Base-by-base conservation (phyloP, 2,888 invertebrate genomes). In the Drosophila lutescens region DNA sequence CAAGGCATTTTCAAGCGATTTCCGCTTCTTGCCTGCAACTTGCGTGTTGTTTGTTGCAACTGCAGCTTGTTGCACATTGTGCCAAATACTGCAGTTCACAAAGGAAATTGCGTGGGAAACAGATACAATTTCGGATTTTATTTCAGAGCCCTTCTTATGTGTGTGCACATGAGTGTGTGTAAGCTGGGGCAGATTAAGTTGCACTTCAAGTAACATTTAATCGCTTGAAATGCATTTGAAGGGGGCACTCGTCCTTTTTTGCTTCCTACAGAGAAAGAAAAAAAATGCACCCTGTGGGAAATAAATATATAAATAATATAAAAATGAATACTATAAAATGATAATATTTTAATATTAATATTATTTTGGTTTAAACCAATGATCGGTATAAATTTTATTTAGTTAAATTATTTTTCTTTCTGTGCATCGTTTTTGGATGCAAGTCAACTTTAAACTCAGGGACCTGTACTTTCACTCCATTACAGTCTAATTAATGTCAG, bases 121-220 rank as follows among this genome's bases (percentile, higher is more conserved):
- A 30, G 17, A 38, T 49, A 17, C 2, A 30, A 49, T 49, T 36
- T 13, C 26, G 38, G 36, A 30, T 44, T 55, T 60, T 36, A 36
- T 60, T 54, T 36, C 13, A 40, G 15, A 26, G 15, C n/a, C 9
- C 23, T 5, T 41, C 3, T 10, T 12, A 17, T 15, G 13, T 13
- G n/a, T 9, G 10, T 10, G 9, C 23, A 15, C 9, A 26, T 54
- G n/a, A n/a, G 32, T 4, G 23, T 6, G 41, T 6, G 15, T 40
- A 38, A 32, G 34, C 7, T 43, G 32, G 41, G 12, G 13, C n/a
- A 40, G 46, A 58, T 62, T 47, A 59, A 40, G 32, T 47, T 59
- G 38, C 61, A 47, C 47, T 59, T 61, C 30, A 46, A 60, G 61
- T 47, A 46, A 61, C 46, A 61, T 62, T 61, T 47, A 61, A 62